These are phyloP conservation scores for Steatocranus sp. DNA, from an alignment of 2,797 vertebrate species.

Conservation along the genomic window DNA sequence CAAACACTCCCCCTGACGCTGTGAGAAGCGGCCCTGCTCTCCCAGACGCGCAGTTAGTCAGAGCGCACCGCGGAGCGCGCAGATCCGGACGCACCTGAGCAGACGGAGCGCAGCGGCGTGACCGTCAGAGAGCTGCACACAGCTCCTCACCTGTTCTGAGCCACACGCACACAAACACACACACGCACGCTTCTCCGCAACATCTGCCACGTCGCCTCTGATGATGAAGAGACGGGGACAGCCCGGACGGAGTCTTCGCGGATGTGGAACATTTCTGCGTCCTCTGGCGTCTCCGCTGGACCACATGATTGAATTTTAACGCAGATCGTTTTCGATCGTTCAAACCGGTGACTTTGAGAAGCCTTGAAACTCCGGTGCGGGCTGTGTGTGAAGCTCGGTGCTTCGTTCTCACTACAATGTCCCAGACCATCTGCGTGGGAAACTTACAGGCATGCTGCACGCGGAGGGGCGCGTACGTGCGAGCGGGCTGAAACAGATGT, in stretches of 20 bases:
- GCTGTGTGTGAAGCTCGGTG: background rate
- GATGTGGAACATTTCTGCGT: background rate
- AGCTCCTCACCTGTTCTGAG: conserved; percentile 8
- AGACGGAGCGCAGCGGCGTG: background rate
- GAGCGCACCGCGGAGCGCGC: conserved; percentile 39
- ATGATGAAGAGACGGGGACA: background rate
- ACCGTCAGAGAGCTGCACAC: background rate
- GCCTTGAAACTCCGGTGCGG: conserved; percentile 3
- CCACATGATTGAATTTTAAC: background rate
- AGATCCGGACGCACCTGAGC: conserved; percentile 41
- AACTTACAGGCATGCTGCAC: conserved; percentile 50
- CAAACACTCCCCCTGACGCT: conserved; percentile 41
- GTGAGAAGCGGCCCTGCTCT: background rate
- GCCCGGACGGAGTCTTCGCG: background rate
- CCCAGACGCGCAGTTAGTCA: conserved; percentile 6
- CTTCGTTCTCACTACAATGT: background rate
- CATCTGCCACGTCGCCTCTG: conserved; percentile 4
- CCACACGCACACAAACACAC: background rate
- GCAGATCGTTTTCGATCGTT: background rate
- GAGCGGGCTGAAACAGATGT: conserved; percentile 38
- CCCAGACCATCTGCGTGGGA: conserved; percentile 28
- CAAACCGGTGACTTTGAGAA: conserved; percentile 6
- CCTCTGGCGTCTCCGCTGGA: background rate
- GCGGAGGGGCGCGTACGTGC: background rate
- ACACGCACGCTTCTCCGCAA: background rate